Base-by-base conservation (phyloP, 2,888 invertebrate genomes). In the Pandemis cinnamomeana region DNA sequence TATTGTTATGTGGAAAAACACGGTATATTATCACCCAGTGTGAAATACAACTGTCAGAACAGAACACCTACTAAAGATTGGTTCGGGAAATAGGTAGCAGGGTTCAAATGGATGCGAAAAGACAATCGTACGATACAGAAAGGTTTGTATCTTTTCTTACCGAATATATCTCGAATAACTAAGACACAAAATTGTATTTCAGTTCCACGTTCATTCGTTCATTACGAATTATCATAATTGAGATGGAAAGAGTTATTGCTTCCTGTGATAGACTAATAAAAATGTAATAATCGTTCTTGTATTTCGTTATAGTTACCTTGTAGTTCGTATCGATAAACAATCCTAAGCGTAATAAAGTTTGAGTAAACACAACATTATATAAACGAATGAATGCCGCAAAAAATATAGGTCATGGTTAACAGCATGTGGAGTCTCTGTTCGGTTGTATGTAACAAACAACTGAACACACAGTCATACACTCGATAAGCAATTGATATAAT, bases 341-440 rank as follows among this genome's bases (percentile, higher is more conserved):
- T 27, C 5, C 13, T 58, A 69, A 66, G 60, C 69, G 48, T 51
- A 69, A 73, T 69, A 73, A 58, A 46, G 51, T 69, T 73, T 69
- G 51, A 53, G 51, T 66, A 73, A 73, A 73, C 64, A 67, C 60
- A 48, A 46, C n/a, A 64, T 53, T 71, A 67, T 70, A 66, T 73
- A 73, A 71, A 71, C 55, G 71, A 66, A 55, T 71, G 71, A 36
- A 62, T 61, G 64, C 64, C 44, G 74, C 74, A 67, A 74, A 74
- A 74, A 71, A 74, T 55, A 44, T 71, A 74, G 74, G 74, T 74
- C 74, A 74, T 44, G 74, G 74, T 67, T 71, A 60, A 36, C 46
- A 11, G 70, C 44, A 61, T 55, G 66, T 61, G 55, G 46, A 62
- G 44, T 61, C 53, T 63, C 53, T 20, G 68, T 62, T 72, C 36